A percentile compares a stretch with the other conserved stretches of the same genome.
These are phyloP conservation scores for Dreissena rostriformis DNA, from an alignment of 1,140 invertebrate genomes.

Conservation along the genomic window DNA sequence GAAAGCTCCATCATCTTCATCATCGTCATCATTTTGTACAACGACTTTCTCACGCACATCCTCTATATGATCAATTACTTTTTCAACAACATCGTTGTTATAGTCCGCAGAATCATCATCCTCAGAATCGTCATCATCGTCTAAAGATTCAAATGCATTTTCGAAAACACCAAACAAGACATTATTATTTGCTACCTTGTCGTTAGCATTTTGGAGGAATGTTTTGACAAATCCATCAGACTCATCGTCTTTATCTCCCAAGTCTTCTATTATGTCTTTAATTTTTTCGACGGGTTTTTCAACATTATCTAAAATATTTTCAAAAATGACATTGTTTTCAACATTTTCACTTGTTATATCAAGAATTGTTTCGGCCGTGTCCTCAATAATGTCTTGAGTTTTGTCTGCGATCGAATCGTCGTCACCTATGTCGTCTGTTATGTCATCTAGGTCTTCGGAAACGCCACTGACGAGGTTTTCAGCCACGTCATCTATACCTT, in stretches of 20 bases:
- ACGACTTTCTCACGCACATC: not conserved
- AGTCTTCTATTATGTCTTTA: not conserved
- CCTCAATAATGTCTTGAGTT: not conserved
- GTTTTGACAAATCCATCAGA: not conserved
- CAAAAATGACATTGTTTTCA: constrained; percentile 2
- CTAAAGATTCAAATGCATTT: not conserved
- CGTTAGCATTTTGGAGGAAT: not conserved
- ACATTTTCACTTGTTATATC: not conserved
- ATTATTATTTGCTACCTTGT: not conserved
- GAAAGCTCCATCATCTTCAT: no score
- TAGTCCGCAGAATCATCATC: not conserved
- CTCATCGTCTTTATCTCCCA: not conserved
- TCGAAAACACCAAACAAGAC: not conserved
- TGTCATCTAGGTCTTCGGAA: not conserved
- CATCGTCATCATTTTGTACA: no score
- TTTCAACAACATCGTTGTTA: not conserved
- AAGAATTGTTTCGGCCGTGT: not conserved
- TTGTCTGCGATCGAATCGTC: not conserved
- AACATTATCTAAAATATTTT: not conserved
- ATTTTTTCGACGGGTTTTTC: not conserved
- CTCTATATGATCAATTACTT: not conserved
- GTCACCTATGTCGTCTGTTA: not conserved
- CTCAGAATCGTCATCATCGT: not conserved
- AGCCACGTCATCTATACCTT: not conserved
- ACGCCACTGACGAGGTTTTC: not conserved